Evolutionary conservation across 2,113 vertebrate genomes (phyloP).

Genomic region (Serranochromis macrocephalus): DNA sequence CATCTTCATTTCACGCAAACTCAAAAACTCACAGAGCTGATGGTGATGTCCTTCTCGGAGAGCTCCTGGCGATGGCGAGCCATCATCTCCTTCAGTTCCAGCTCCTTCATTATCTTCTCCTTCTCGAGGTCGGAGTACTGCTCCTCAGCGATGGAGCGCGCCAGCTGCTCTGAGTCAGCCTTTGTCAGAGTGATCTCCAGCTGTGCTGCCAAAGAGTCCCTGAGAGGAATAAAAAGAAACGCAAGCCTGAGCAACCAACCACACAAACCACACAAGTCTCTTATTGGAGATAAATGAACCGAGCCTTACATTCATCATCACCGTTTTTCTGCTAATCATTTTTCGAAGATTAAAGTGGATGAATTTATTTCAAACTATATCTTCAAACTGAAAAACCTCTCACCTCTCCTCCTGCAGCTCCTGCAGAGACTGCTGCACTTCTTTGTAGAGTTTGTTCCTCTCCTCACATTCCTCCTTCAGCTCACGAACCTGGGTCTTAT

Average conservation of each 20-base stretch:
- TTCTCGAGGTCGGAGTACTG: slow-evolving; percentile 98
- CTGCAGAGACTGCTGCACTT: slow-evolving; percentile 88
- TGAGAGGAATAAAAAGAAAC: slow-evolving; percentile 26
- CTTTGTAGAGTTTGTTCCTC: slow-evolving; percentile 91
- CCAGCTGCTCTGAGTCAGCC: slow-evolving; percentile 94
- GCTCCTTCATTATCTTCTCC: slow-evolving; percentile 99
- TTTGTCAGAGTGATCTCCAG: slow-evolving; percentile 97
- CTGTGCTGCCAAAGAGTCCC: slow-evolving; percentile 94
- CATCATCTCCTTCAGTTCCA: slow-evolving; percentile 99
- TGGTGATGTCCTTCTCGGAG: slow-evolving; percentile 89
- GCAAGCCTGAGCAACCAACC: background rate
- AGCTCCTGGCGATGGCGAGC: slow-evolving; percentile 94
- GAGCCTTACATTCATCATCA: background rate
- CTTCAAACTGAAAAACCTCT: background rate
- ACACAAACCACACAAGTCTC: too few species aligned
- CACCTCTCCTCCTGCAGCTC: slow-evolving; percentile 96
- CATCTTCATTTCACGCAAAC: background rate
- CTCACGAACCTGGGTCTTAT: slow-evolving; percentile 97
- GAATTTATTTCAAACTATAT: background rate
- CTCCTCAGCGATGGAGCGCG: slow-evolving; percentile 96
- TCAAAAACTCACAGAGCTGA: slow-evolving; percentile 75
- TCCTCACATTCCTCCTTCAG: slow-evolving; percentile 98
- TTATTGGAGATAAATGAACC: background rate
- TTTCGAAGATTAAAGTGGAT: background rate
- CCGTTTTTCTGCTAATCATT: background rate